Evolutionary conservation across 2,797 vertebrate genomes (phyloP).

Genomic region (Leptatherina wallacei): DNA sequence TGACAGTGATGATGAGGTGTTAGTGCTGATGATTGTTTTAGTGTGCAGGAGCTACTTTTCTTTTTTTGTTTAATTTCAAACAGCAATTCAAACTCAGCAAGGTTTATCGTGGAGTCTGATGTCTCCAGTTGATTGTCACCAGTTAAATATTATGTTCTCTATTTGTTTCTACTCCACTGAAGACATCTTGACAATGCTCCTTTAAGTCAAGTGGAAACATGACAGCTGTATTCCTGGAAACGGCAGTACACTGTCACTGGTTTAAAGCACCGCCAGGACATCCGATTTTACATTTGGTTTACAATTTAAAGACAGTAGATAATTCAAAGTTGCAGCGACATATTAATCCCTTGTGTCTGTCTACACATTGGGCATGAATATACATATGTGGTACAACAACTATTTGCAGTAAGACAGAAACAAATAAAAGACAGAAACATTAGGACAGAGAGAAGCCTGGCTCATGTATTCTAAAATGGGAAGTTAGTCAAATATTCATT

Average conservation of each 20-base stretch:
- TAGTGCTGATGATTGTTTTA: slow-evolving; percentile 73
- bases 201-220: slow-evolving; percentile 59
- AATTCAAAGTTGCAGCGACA: slow-evolving; percentile 39
- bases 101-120: slow-evolving; percentile 63
- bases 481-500: slow-evolving; percentile 79
- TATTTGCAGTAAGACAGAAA: slow-evolving; percentile 3
- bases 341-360: slow-evolving; percentile 46
- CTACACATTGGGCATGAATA: slow-evolving; percentile 12
- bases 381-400: background rate
- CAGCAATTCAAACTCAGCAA: slow-evolving; percentile 24
- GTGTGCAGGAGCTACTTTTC: slow-evolving; percentile 42
- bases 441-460: slow-evolving; percentile 56
- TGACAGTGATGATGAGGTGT: slow-evolving; percentile 64
- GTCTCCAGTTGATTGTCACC: slow-evolving; percentile 61
- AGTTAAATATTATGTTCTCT: slow-evolving; percentile 50
- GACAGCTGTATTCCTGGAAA: slow-evolving; percentile 50
- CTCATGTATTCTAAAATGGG: slow-evolving; percentile 74
- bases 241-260: slow-evolving; percentile 41
- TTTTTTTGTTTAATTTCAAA: slow-evolving; percentile 55
- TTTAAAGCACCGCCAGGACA: slow-evolving; percentile 46
- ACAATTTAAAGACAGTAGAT: slow-evolving; percentile 29
- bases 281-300: slow-evolving; percentile 35
- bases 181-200: slow-evolving; percentile 47
- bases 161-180: slow-evolving; percentile 52
- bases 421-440: slow-evolving; percentile 55